phyloP scores from a whole-genome alignment of 30 jellyfish, hydroid and myxozoan genomes.

The Chrysaora quinquecirrha region DNA sequence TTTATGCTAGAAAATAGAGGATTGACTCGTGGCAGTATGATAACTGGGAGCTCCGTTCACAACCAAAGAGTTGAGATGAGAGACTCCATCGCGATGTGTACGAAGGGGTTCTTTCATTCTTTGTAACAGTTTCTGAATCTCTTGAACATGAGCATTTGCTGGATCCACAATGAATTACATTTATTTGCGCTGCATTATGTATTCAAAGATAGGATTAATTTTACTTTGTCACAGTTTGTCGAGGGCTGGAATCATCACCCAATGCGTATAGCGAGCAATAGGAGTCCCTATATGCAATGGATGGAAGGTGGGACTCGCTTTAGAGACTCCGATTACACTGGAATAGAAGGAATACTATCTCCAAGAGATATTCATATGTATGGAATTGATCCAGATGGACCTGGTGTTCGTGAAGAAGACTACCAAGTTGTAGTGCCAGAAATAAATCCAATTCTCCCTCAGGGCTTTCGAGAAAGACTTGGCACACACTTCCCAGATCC shows the following conservation, averaged over 20 bases:
- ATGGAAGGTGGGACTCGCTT: background rate
- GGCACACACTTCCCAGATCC: conserved; percentile 1
- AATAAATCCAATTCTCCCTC: background rate
- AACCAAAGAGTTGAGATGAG: conserved; percentile 36
- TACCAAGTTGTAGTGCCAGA: conserved; percentile 28
- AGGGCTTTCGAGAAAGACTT: background rate
- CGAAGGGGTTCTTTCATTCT: conserved; percentile 37
- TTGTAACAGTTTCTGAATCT: conserved; percentile 21
- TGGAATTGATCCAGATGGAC: conserved; percentile 14
- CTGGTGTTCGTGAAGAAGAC: conserved; percentile 8
- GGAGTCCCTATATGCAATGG: background rate
- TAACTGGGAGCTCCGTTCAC: conserved; percentile 26
- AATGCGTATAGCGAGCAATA: background rate
- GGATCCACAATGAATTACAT: conserved; percentile 27
- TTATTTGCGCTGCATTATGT: conserved; percentile 11
- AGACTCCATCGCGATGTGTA: conserved; percentile 34
- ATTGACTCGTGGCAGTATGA: background rate
- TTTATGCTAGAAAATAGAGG: conserved; percentile 6
- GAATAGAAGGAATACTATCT: background rate
- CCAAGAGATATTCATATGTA: background rate
- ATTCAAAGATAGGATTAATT: background rate
- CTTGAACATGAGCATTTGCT: conserved; percentile 22
- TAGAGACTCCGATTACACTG: background rate
- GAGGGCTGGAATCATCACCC: conserved; percentile 1
- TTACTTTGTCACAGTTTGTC: background rate